Conservation (phyloP, 2,113 vertebrate species). For the Calyptomena viridis region DNA sequence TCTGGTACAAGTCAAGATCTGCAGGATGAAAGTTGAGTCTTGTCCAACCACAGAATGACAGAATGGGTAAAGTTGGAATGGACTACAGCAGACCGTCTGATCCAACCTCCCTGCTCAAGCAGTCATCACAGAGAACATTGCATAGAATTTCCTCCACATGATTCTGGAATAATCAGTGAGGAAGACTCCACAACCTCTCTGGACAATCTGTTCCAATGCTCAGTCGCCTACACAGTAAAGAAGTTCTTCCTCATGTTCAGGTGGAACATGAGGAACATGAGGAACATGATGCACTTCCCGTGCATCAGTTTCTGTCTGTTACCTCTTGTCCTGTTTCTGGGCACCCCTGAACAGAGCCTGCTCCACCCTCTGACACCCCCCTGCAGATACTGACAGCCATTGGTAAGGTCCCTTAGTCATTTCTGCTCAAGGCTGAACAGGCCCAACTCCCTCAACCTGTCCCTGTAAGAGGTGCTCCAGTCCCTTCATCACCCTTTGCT, state of each 20-base stretch:
- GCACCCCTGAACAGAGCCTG: not conserved
- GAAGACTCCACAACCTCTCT: not conserved
- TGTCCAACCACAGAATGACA: not conserved
- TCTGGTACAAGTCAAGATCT: not conserved
- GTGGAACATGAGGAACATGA: no score
- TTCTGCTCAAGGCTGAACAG: not conserved
- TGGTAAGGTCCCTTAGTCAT: not conserved
- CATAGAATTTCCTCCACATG: not conserved
- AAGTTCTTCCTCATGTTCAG: not conserved
- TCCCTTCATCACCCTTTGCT: not conserved
- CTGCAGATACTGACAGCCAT: not conserved
- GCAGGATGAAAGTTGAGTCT: not conserved
- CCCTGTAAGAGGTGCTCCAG: not conserved
- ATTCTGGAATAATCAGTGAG: not conserved
- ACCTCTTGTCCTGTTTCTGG: not conserved
- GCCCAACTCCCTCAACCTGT: not conserved
- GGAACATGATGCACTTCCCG: no score
- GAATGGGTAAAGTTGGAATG: not conserved
- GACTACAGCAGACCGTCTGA: not conserved
- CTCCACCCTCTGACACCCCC: not conserved
- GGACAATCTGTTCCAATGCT: not conserved
- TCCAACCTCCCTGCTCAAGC: not conserved
- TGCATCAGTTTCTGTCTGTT: not conserved
- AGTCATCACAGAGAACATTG: not conserved
- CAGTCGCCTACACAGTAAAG: not conserved